A percentile compares a stretch with the other conserved stretches of the same genome.
Conservation (phyloP, 92 coral and sea anemone genomes). For the Palythoa heliodiscus region DNA sequence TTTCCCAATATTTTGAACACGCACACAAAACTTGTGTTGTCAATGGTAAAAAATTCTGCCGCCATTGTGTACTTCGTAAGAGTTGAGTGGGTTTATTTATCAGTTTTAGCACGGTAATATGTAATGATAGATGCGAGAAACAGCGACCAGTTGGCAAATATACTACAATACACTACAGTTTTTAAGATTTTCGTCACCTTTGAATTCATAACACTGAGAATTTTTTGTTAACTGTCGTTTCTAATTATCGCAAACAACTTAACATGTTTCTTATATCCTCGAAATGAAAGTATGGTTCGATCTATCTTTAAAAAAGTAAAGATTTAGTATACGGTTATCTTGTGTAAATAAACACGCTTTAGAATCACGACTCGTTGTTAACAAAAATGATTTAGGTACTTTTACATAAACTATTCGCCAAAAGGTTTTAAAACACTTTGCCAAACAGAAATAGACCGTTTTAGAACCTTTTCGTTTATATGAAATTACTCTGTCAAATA, state of each 20-base stretch:
- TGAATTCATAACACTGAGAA: background rate
- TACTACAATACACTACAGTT: no score
- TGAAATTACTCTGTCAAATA: background rate
- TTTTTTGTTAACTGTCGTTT: constrained; percentile 5
- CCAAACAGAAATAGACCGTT: background rate
- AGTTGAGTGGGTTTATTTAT: background rate
- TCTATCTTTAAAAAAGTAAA: background rate
- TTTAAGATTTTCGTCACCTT: background rate
- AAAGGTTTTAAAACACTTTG: background rate
- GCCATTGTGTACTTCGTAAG: background rate
- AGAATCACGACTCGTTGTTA: constrained; percentile 32
- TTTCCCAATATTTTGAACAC: background rate
- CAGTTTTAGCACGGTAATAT: background rate
- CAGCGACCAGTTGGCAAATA: background rate
- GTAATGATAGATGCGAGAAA: background rate
- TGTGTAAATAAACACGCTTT: constrained; percentile 41
- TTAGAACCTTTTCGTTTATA: background rate
- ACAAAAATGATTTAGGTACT: constrained; percentile 8
- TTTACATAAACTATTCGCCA: constrained; percentile 11
- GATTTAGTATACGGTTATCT: background rate
- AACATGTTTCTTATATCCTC: background rate
- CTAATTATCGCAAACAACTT: background rate
- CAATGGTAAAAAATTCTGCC: background rate
- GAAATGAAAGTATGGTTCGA: background rate
- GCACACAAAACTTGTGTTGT: background rate